Conservation (phyloP, 2,888 invertebrate genomes). For the Nomada ruficornis region DNA sequence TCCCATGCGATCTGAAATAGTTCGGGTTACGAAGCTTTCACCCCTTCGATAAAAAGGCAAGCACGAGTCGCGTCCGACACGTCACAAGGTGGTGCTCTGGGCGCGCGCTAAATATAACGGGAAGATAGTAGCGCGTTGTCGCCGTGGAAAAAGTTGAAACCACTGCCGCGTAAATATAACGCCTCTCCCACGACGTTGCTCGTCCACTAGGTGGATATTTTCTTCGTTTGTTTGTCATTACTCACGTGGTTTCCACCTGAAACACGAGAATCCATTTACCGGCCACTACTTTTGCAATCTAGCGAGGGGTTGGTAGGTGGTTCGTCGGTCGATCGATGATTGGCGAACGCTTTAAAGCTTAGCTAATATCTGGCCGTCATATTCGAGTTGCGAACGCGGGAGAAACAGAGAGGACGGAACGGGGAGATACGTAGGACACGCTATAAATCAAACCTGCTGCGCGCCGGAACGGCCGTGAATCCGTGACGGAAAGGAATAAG, state of each 20-base stretch:
- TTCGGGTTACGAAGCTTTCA: constrained; percentile 54
- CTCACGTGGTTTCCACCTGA: constrained; percentile 54
- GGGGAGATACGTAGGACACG: constrained; percentile 38
- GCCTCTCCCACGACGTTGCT: constrained; percentile 77
- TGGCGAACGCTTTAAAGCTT: constrained; percentile 59
- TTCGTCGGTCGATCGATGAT: constrained; percentile 28
- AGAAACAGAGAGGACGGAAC: background rate
- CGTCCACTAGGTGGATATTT: constrained; percentile 58
- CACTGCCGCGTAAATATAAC: constrained; percentile 76
- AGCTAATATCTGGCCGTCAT: constrained; percentile 48
- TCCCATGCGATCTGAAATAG: constrained; percentile 81
- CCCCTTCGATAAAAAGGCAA: constrained; percentile 69
- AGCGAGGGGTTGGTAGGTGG: background rate
- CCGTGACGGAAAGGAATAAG: constrained; percentile 59
- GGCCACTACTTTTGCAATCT: background rate
- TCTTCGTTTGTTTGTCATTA: constrained; percentile 67
- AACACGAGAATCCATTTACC: constrained; percentile 65
- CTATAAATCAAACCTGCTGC: constrained; percentile 64
- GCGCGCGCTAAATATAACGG: constrained; percentile 75
- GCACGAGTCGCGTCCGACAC: constrained; percentile 65
- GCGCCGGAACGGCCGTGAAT: constrained; percentile 41
- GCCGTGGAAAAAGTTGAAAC: constrained; percentile 72
- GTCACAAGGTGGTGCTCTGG: constrained; percentile 72
- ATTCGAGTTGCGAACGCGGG: background rate
- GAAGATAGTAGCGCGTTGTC: constrained; percentile 41